Percentiles rank a stretch among this genome's conserved stretches.
Conservation (phyloP, 2,888 invertebrate genomes). For the Glaucopsyche alexis region DNA sequence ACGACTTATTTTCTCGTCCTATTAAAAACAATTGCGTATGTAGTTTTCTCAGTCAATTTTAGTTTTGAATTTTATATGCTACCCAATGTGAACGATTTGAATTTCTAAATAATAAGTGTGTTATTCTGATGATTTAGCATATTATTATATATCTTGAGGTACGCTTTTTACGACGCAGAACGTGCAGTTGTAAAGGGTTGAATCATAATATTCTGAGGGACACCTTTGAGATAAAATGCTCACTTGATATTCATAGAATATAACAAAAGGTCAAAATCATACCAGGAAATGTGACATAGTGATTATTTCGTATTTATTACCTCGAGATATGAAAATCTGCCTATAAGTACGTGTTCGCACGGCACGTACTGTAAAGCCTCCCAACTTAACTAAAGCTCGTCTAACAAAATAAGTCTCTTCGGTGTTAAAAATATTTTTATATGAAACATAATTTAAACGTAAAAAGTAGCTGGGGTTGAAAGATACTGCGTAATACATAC, state of each 20-base stretch:
- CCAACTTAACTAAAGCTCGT: neutral
- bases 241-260: constrained; percentile 26
- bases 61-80: too few species aligned
- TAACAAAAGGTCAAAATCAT: constrained; percentile 24
- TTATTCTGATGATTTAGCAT: neutral
- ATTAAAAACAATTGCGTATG: too few species aligned
- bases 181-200: constrained; percentile 12
- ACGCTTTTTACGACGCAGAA: neutral
- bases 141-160: neutral
- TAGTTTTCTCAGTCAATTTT: too few species aligned
- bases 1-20: neutral
- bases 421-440: neutral
- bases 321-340: neutral
- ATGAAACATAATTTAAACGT: constrained; percentile 1
- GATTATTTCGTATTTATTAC: constrained; percentile 25
- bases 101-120: neutral
- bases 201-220: neutral
- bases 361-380: neutral
- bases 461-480: neutral
- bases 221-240: constrained; percentile 21
- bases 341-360: neutral
- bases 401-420: neutral
- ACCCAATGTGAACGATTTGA: neutral
- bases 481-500: constrained; percentile 16
- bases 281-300: constrained; percentile 18